Evolutionary conservation across 1,140 invertebrate species (phyloP), one percentile per base, ranked within the genome.

Genomic region (Penaeus japonicus): DNA sequence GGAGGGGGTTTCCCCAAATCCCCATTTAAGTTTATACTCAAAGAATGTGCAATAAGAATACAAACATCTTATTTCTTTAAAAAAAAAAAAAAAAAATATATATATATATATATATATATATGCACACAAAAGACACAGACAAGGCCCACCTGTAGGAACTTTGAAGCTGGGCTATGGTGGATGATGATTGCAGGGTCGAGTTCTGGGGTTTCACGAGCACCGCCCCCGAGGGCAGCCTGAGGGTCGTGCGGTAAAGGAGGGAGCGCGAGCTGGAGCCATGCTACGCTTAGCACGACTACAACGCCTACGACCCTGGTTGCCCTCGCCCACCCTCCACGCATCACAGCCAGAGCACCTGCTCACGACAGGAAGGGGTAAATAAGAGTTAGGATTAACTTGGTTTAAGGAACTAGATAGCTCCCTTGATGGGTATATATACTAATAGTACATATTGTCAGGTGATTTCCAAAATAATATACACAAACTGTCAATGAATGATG

Each of bases 201-300:
- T 79, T 90, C 90, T 10, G 85, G 85, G 32, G 90, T 84, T 54
- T 89, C 90, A 47, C 80, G 65, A 79, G 89, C 85, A 82, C 75
- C 39, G 18, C 83, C 81, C 30, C 85, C 87, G 12, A 87, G 55
- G 59, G 83, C 35, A 32, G 84, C 77, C 59, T 84, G 90, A 54
- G 90, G 89, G 18, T 91, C 89, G 73, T 90, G 89, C 24, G 89
- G 89, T 54, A 91, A 75, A 20, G 89, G 87, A 84, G 90, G 87
- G 53, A 90, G 84, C 70, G 90, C 87, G 57, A 91, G 86, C 47
- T 91, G 90, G 12, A 90, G 81, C 90, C 89, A 90, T 30, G 89
- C 91, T 84, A 87, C 91, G 87, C 89, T 89, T 62, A 90, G 85
- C 84, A 90, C 27, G 20, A 90, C 88, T 62, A 90, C 85, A 54